phyloP scores from a whole-genome alignment of 2,113 vertebrate genomes.

The Engraulis encrasicolus region DNA sequence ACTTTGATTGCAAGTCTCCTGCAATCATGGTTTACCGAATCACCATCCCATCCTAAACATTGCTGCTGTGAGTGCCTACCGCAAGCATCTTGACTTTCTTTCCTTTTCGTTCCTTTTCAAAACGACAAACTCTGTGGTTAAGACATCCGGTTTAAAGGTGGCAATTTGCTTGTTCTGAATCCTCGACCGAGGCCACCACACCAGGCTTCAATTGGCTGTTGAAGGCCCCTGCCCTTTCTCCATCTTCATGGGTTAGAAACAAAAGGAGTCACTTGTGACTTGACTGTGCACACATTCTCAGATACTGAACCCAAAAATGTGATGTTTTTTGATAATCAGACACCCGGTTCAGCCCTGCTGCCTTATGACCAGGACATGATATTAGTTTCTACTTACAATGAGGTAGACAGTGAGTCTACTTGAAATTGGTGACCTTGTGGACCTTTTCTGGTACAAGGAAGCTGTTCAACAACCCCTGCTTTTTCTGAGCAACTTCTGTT shows the following conservation, averaged over 20 bases:
- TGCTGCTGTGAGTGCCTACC: conserved; percentile 25
- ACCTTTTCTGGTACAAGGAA: too few relatives aligned
- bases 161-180: not conserved
- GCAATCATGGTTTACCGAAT: conserved; percentile 35
- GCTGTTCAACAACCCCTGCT: too few relatives aligned
- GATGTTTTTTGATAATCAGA: too few relatives aligned
- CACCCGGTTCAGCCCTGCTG: too few relatives aligned
- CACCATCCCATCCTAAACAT: conserved; percentile 17
- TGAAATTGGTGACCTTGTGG: too few relatives aligned
- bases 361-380: too few relatives aligned
- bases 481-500: too few relatives aligned
- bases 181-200: not conserved
- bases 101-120: not conserved
- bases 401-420: too few relatives aligned
- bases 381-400: too few relatives aligned
- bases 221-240: not conserved
- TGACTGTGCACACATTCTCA: too few relatives aligned
- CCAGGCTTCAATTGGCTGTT: not conserved
- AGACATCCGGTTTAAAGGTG: conserved; percentile 1
- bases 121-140: conserved; percentile 3
- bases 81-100: conserved; percentile 20
- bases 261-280: not conserved
- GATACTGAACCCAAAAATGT: too few relatives aligned
- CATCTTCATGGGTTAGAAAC: not conserved
- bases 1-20: conserved; percentile 41